Evolutionary conservation across 2,888 invertebrate species (phyloP).

Genomic region (Bimastos eiseni): DNA sequence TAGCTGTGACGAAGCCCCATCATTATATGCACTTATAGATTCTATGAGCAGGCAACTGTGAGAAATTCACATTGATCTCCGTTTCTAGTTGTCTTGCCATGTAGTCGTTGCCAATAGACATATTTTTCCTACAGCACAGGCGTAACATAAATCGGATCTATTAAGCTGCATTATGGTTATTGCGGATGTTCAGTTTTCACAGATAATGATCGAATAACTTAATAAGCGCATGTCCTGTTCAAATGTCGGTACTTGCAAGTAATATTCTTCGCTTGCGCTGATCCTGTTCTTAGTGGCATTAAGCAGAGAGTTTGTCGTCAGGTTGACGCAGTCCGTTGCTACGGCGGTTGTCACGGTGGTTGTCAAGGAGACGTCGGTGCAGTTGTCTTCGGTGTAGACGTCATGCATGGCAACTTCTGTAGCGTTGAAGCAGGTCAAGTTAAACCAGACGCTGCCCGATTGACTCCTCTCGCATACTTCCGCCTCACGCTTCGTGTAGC

Average conservation of each 20-base stretch:
- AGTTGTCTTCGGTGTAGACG: background rate
- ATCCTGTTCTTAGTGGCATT: slow-evolving; percentile 28
- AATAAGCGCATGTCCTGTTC: too few species aligned
- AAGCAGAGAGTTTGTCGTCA: slow-evolving; percentile 13
- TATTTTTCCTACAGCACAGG: too few species aligned
- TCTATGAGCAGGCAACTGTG: too few species aligned
- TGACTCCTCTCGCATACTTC: slow-evolving; percentile 35
- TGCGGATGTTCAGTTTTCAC: too few species aligned
- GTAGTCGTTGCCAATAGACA: too few species aligned
- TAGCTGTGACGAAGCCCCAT: too few species aligned
- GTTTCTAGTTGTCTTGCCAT: too few species aligned
- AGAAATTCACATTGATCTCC: too few species aligned
- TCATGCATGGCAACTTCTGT: slow-evolving; percentile 37
- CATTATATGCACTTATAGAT: too few species aligned
- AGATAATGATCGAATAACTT: too few species aligned
- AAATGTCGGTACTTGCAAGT: slow-evolving; percentile 43
- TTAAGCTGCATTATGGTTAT: too few species aligned
- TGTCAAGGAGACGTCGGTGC: background rate
- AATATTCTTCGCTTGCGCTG: slow-evolving; percentile 44
- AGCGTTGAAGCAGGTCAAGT: slow-evolving; percentile 44
- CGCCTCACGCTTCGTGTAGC: slow-evolving; percentile 42
- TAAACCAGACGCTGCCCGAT: slow-evolving; percentile 34
- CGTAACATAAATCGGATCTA: too few species aligned
- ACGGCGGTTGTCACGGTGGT: background rate
- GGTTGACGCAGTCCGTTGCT: background rate